Conservation (phyloP, 2,888 invertebrate species). For the Nomada fabriciana region DNA sequence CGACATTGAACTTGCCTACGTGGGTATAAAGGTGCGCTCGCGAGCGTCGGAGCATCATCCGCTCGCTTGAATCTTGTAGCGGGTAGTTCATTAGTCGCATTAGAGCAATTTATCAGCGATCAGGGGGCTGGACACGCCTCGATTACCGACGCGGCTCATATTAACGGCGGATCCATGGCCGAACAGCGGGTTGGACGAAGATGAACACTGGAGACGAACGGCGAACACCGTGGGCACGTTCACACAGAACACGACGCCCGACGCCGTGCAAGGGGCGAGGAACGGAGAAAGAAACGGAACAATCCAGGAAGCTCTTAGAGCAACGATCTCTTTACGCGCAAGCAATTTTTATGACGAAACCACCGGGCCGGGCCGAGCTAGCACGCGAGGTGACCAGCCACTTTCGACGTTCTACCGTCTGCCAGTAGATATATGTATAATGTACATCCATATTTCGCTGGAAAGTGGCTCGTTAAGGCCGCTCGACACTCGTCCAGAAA, state of each 20-base stretch:
- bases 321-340: constrained; percentile 84
- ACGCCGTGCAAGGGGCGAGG: background rate
- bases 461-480: constrained; percentile 64
- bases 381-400: constrained; percentile 81
- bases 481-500: constrained; percentile 28
- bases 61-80: constrained; percentile 31
- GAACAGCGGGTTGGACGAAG: constrained; percentile 21
- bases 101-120: constrained; percentile 71
- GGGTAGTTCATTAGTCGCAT: constrained; percentile 70
- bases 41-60: constrained; percentile 5
- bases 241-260: background rate
- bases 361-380: constrained; percentile 80
- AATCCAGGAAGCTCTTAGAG: constrained; percentile 81
- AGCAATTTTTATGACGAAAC: constrained; percentile 83
- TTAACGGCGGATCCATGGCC: constrained; percentile 33
- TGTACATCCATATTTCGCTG: constrained; percentile 48
- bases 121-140: constrained; percentile 65
- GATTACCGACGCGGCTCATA: constrained; percentile 58
- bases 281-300: constrained; percentile 53
- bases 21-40: background rate
- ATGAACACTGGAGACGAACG: constrained; percentile 1
- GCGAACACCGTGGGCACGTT: constrained; percentile 3
- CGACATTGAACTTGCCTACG: constrained; percentile 50
- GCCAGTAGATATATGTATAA: background rate
- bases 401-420: constrained; percentile 61